Percentiles rank a stretch among this genome's conserved stretches.
Conservation (phyloP, 2,113 vertebrate genomes). For the Eudyptes chrysolophus region DNA sequence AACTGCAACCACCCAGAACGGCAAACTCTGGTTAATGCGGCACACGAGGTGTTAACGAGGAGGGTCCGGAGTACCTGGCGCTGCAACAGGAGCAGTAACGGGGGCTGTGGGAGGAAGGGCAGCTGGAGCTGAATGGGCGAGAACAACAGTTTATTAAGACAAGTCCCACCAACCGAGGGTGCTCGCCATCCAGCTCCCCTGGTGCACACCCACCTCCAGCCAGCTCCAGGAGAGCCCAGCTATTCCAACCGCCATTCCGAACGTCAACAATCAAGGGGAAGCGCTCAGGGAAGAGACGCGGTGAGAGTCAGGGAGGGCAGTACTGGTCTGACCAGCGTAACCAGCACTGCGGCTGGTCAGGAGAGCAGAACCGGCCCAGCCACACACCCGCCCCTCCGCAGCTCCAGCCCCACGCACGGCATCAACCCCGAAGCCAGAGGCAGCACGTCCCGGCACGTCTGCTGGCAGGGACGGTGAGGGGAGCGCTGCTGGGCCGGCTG, state of each 20-base stretch:
- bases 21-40: not conserved
- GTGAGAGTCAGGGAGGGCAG: rapidly evolving
- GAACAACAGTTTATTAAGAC: not conserved
- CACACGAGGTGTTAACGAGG: not conserved
- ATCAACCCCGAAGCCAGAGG: not conserved
- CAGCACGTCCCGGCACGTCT: not conserved
- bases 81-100: not conserved
- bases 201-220: rapidly evolving
- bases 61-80: conserved; percentile 30
- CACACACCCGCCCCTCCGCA: rapidly evolving
- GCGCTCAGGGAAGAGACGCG: not conserved
- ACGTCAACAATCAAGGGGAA: not conserved
- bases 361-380: not conserved
- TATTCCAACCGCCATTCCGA: not conserved
- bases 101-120: not conserved
- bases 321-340: not conserved
- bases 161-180: rapidly evolving
- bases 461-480: not conserved
- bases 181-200: rapidly evolving
- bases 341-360: rapidly evolving
- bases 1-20: not conserved
- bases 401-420: too few species aligned
- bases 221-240: rapidly evolving
- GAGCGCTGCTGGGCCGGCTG: not conserved
- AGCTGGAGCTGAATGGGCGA: conserved; percentile 13